A percentile compares a stretch with the other conserved stretches of the same genome.
These are phyloP conservation scores for Hippolais icterina DNA, from an alignment of 2,113 vertebrate genomes.

Conservation along the genomic window DNA sequence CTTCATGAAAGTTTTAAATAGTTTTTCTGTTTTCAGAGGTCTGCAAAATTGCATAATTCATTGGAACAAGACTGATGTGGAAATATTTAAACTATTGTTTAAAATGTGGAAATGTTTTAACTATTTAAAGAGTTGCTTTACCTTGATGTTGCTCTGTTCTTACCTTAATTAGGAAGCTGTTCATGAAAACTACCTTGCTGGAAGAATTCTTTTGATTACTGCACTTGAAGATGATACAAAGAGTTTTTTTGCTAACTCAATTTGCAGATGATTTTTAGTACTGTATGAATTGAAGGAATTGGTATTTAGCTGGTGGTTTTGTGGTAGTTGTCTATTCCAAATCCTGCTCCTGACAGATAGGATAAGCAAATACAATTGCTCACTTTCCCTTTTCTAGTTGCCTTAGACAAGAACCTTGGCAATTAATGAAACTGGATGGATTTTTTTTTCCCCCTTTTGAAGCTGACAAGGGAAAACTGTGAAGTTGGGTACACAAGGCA, in stretches of 20 bases:
- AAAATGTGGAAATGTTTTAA: not conserved
- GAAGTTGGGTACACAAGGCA: constrained; percentile 24
- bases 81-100: not conserved
- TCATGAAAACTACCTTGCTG: not conserved
- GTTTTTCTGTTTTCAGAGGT: constrained; percentile 35
- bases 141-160: not conserved
- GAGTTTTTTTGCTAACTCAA: not conserved
- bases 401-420: constrained; percentile 21
- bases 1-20: constrained; percentile 64
- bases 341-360: constrained; percentile 8
- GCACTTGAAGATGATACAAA: not conserved
- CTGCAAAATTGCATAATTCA: not conserved
- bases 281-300: not conserved
- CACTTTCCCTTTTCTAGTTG: not conserved
- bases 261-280: not conserved
- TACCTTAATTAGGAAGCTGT: not conserved
- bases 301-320: not conserved
- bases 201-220: not conserved
- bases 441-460: not conserved
- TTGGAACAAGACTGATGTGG: not conserved
- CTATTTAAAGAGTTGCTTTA: not conserved
- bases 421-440: not conserved
- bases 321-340: not conserved
- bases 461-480: constrained; percentile 30
- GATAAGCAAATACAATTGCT: not conserved